A percentile compares a stretch with the other conserved stretches of the same genome.
These are phyloP conservation scores for Lasioglossum baleicum DNA, from an alignment of 1,140 invertebrate genomes.

Conservation along the genomic window DNA sequence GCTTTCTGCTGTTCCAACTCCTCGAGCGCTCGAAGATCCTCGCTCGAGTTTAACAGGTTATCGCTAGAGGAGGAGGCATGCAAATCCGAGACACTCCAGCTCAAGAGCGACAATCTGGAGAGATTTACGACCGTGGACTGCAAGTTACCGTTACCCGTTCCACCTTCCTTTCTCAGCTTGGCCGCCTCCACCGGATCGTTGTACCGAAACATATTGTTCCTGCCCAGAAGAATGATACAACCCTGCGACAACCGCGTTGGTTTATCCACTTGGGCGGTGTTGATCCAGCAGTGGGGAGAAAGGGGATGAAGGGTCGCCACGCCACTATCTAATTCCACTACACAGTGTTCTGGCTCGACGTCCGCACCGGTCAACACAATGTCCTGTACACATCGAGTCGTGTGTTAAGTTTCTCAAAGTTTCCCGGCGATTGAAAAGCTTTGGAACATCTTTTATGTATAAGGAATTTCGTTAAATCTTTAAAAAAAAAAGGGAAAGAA, in stretches of 20 bases:
- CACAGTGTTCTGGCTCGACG: constrained; percentile 91
- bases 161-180: constrained; percentile 87
- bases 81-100: constrained; percentile 90
- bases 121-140: constrained; percentile 86
- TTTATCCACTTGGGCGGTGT: constrained; percentile 88
- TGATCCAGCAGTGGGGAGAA: constrained; percentile 90
- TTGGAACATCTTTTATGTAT: too few species aligned
- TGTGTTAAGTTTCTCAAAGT: neutral
- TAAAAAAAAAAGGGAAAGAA: too few species aligned
- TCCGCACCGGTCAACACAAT: constrained; percentile 89
- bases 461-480: too few species aligned
- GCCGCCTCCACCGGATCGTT: constrained; percentile 95
- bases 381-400: constrained; percentile 81
- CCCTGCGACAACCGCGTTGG: constrained; percentile 89
- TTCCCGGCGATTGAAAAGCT: too few species aligned
- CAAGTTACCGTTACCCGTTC: constrained; percentile 78
- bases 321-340: constrained; percentile 86
- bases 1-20: constrained; percentile 79
- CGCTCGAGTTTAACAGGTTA: constrained; percentile 82
- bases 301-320: constrained; percentile 88
- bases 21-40: constrained; percentile 76
- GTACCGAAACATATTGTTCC: constrained; percentile 95
- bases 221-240: constrained; percentile 91
- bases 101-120: constrained; percentile 90
- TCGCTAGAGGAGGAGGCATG: constrained; percentile 86